Evolutionary conservation across 2,797 vertebrate genomes (phyloP).

Genomic region (Echeneis naucrates): DNA sequence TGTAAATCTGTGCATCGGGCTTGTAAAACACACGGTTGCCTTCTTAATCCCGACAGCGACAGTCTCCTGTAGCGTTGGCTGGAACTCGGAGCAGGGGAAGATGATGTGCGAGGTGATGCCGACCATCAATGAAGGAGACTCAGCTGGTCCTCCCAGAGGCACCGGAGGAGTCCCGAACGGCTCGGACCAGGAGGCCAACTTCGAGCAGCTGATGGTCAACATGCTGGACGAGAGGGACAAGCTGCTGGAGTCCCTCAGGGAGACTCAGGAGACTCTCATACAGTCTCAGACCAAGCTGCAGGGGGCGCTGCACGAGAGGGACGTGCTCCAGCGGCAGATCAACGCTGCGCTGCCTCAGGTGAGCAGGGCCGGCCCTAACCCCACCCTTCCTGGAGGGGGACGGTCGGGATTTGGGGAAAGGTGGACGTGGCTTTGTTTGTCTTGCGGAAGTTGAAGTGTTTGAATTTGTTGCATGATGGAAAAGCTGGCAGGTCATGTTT

Average conservation of each 20-base stretch:
- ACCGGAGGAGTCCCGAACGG: constrained; percentile 81
- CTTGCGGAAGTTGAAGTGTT: neutral
- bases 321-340: constrained; percentile 96
- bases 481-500: neutral
- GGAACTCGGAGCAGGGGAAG: constrained; percentile 63
- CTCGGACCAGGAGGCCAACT: constrained; percentile 93
- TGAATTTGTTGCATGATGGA: neutral
- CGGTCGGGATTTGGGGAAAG: neutral
- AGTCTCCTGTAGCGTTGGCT: constrained; percentile 59
- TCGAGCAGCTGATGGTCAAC: constrained; percentile 99
- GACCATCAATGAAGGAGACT: constrained; percentile 96
- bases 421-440: neutral
- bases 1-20: constrained; percentile 46
- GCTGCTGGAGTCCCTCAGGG: constrained; percentile 94
- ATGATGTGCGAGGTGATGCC: constrained; percentile 99
- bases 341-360: constrained; percentile 96
- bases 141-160: constrained; percentile 89
- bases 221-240: constrained; percentile 98
- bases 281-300: constrained; percentile 93
- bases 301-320: constrained; percentile 93
- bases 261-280: constrained; percentile 94
- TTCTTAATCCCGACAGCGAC: constrained; percentile 61
- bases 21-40: constrained; percentile 32
- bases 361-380: constrained; percentile 71
- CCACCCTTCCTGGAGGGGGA: neutral